Evolutionary conservation across 2,888 invertebrate genomes (phyloP), one percentile per base, ranked within the genome.

Genomic region (Brenthis hecate): DNA sequence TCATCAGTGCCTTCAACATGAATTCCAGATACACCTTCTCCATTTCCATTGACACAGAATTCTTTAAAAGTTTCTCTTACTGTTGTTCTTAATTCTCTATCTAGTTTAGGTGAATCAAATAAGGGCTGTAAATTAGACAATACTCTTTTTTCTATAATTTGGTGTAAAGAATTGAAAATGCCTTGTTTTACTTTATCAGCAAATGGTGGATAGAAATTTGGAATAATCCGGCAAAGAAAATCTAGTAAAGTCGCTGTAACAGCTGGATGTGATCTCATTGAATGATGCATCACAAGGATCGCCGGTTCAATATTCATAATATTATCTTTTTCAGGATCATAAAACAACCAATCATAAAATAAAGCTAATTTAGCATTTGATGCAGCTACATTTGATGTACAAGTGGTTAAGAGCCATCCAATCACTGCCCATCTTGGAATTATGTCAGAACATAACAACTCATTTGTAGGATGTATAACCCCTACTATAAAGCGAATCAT

Each of bases 241-340:
- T 98, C 98, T 77, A 98, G 88, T 73, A 98, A 93, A 19, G 97
- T 97, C 69, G 97, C 97, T 72, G 98, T 98, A 74, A 98, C 97
- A 19, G 96, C 96, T 58, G 98, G 97, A 91, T 98, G 98, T 70
- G 97, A 97, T 81, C 97, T 94, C 95, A 98, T 96, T 57, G 98
- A 98, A 91, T 98, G 97, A 86, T 97, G 96, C 98, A 98, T 98
- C 32, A 98, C 97, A 75, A 98, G 94, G 78, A 98, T 97, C 13
- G 97, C 98, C 28, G 98, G 98, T 90, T 98, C 98, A 77, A 98
- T 98, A 87, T 98, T 98, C 98, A 98, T 98, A 74, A 98, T 98
- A 85, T 97, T 98, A 87, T 98, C 98, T 83, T 96, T 96, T 76
- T 97, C 97, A 23, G 97, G 95, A 79, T 98, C 98, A 88, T 96